phyloP scores from a whole-genome alignment of 2,888 invertebrate species.

The Osedax frankpressi region DNA sequence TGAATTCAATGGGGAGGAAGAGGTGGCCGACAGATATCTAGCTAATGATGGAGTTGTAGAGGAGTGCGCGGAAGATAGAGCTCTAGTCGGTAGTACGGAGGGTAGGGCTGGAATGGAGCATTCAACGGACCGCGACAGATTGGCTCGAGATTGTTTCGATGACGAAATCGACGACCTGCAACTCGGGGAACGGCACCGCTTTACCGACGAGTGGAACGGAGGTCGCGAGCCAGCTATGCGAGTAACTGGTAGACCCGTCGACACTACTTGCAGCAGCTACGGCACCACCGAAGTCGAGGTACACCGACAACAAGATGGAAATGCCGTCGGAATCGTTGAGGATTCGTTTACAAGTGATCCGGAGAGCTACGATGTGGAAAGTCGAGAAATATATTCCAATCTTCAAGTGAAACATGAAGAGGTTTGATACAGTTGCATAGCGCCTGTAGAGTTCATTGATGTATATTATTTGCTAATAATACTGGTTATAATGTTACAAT shows the following conservation, averaged over 20 bases:
- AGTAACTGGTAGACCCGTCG: too few species aligned
- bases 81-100: too few species aligned
- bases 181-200: not conserved
- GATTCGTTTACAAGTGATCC: too few species aligned
- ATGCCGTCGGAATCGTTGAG: not conserved
- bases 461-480: too few species aligned
- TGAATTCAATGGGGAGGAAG: not conserved
- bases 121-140: not conserved
- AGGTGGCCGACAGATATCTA: not conserved
- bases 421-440: too few species aligned
- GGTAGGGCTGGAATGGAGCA: not conserved
- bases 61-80: not conserved
- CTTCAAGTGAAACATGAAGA: not conserved
- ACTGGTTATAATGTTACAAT: too few species aligned
- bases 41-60: not conserved
- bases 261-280: too few species aligned
- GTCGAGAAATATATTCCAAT: not conserved
- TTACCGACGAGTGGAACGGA: not conserved
- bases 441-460: too few species aligned
- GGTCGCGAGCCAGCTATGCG: not conserved
- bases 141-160: not conserved
- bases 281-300: not conserved
- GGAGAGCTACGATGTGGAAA: too few species aligned
- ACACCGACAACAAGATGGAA: not conserved
- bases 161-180: not conserved